These are phyloP conservation scores for Scartelaos histophorus DNA, from an alignment of 2,113 vertebrate species.

Conservation along the genomic window DNA sequence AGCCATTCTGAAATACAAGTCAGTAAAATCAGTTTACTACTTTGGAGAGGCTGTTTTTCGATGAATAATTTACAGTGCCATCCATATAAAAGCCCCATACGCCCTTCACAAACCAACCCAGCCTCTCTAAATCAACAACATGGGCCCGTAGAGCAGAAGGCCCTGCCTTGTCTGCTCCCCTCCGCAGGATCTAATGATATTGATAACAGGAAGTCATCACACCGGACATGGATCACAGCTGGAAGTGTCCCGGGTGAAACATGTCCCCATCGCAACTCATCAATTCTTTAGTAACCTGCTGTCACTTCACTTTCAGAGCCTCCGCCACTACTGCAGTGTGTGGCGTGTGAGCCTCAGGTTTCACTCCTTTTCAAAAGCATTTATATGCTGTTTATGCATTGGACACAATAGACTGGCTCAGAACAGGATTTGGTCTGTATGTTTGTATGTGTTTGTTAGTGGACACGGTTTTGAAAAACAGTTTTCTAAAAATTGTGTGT, in stretches of 20 bases:
- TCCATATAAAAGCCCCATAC: conserved; percentile 37
- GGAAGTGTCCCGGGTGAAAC: conserved; percentile 69
- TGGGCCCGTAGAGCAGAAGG: conserved; percentile 28
- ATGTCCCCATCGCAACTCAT: conserved; percentile 69
- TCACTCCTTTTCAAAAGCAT: background rate
- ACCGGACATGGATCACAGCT: conserved; percentile 68
- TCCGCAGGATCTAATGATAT: conserved; percentile 72
- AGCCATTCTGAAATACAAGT: conserved; percentile 18
- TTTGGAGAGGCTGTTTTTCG: conserved; percentile 24
- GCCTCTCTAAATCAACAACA: conserved; percentile 18
- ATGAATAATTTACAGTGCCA: conserved; percentile 52
- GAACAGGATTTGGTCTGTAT: background rate
- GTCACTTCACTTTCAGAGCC: conserved; percentile 51
- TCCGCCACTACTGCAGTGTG: background rate
- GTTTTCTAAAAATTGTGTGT: no score
- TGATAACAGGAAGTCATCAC: conserved; percentile 76
- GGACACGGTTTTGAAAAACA: background rate
- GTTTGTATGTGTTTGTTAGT: background rate
- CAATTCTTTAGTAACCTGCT: conserved; percentile 74
- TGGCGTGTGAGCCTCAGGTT: background rate
- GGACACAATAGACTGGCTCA: background rate
- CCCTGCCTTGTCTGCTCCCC: conserved; percentile 60
- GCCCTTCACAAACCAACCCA: conserved; percentile 31
- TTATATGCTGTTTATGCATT: background rate
- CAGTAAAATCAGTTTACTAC: conserved; percentile 39